Evolutionary conservation across 1,140 invertebrate genomes (phyloP).

Genomic region (Brachionus sp.): DNA sequence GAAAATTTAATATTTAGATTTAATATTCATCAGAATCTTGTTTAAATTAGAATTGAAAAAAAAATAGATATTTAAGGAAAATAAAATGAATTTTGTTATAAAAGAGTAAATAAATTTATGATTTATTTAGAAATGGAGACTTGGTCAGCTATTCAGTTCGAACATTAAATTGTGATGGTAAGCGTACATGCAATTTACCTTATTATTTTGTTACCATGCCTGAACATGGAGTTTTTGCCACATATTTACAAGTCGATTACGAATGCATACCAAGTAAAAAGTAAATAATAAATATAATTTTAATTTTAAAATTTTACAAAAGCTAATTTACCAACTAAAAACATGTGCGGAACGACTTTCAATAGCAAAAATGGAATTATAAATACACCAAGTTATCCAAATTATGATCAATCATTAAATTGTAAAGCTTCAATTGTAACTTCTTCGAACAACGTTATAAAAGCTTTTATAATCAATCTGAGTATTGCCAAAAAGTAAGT

Average conservation of each 20-base stretch:
- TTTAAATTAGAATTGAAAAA: too few species aligned
- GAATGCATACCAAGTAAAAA: conserved; percentile 41
- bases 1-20: too few species aligned
- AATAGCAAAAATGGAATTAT: conserved; percentile 29
- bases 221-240: not conserved
- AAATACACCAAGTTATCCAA: conserved; percentile 15
- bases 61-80: too few species aligned
- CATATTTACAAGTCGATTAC: conserved; percentile 38
- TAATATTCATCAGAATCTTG: too few species aligned
- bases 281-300: not conserved
- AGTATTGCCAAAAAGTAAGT: conserved; percentile 24
- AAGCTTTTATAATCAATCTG: conserved; percentile 30
- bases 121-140: not conserved
- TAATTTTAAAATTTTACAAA: not conserved
- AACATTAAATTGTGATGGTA: conserved; percentile 22
- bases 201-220: not conserved
- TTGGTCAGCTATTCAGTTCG: conserved; percentile 16
- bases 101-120: not conserved
- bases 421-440: conserved; percentile 21
- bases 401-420: conserved; percentile 29
- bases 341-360: conserved; percentile 36
- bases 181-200: not conserved
- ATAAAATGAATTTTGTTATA: too few species aligned
- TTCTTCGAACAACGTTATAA: not conserved
- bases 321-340: conserved; percentile 5